Evolutionary conservation across 2,797 vertebrate genomes (phyloP).

Genomic region (Falco novaeseelandiae): DNA sequence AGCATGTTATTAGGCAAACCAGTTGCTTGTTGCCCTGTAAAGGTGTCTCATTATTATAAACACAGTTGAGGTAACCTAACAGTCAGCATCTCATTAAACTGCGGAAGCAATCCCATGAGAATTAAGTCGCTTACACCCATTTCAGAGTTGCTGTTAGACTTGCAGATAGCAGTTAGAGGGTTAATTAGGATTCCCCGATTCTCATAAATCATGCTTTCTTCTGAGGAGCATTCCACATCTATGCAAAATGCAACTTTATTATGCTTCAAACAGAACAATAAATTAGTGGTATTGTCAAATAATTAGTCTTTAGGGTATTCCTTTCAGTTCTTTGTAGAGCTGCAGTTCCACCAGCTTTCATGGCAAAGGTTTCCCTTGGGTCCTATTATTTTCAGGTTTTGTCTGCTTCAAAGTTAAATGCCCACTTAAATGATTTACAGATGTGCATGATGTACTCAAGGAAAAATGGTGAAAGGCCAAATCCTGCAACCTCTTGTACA

Average conservation of each 20-base stretch:
- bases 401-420: conserved; percentile 16
- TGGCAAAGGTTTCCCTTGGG: conserved; percentile 55
- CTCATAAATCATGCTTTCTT: background rate
- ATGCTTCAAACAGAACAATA: conserved; percentile 23
- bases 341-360: conserved; percentile 40
- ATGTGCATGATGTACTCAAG: background rate
- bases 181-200: background rate
- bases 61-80: background rate
- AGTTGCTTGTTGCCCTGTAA: background rate
- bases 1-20: background rate
- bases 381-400: conserved; percentile 60
- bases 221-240: background rate
- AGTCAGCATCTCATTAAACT: conserved; percentile 8
- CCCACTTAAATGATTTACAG: conserved; percentile 29
- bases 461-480: background rate
- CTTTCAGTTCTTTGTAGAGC: background rate
- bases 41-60: background rate
- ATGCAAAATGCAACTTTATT: background rate
- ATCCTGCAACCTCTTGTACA: background rate
- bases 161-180: background rate
- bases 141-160: background rate
- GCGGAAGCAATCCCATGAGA: background rate
- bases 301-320: conserved; percentile 71
- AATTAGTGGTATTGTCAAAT: conserved; percentile 44
- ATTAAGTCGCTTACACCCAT: background rate